Conservation (phyloP, 2,113 vertebrate species). For the Hippopotamus amphibius region DNA sequence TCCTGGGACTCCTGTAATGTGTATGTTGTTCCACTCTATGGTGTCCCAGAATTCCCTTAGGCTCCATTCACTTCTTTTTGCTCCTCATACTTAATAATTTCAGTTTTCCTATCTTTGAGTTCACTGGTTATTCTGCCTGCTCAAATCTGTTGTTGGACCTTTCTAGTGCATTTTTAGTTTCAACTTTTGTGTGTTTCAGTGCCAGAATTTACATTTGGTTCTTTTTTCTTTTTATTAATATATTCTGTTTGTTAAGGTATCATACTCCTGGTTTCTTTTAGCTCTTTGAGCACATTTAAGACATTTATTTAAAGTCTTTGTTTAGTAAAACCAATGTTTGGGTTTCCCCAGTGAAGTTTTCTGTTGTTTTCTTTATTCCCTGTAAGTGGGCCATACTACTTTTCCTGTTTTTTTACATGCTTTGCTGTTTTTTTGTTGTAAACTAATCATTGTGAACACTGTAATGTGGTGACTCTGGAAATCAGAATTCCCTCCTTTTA, state of each 20-base stretch:
- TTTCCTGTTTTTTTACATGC: neutral
- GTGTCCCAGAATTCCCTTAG: neutral
- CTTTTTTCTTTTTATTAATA: neutral
- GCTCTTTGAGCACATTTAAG: neutral
- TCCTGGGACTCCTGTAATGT: neutral
- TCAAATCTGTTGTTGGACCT: neutral
- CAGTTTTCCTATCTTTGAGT: neutral
- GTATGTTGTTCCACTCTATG: neutral
- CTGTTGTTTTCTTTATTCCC: neutral
- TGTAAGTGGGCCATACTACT: neutral
- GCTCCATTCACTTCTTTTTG: neutral
- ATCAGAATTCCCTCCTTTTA: neutral
- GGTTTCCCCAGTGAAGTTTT: neutral
- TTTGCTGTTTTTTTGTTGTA: neutral
- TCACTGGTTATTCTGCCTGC: neutral
- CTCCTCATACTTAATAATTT: neutral
- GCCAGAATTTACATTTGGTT: neutral
- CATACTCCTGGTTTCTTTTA: neutral
- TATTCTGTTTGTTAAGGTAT: neutral
- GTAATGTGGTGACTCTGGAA: neutral
- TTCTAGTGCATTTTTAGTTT: neutral
- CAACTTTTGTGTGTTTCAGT: neutral
- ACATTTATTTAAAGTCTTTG: neutral
- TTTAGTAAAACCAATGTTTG: neutral
- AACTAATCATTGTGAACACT: neutral